Evolutionary conservation across 2,113 vertebrate species (phyloP), one percentile per base, ranked within the genome.

Genomic region (Delphinapterus leucas): DNA sequence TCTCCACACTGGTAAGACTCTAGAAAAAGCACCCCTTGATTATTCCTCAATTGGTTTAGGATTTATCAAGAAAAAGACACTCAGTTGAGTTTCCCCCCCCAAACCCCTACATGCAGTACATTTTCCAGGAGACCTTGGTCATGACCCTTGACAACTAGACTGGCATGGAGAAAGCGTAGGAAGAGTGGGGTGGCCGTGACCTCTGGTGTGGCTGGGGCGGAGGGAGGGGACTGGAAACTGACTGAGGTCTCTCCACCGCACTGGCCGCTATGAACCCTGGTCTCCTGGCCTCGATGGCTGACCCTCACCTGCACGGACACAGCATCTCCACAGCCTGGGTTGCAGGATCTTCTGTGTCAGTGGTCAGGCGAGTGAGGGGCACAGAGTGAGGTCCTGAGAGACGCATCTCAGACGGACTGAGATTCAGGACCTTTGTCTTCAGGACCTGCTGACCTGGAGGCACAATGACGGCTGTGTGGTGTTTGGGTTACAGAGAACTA

Each of bases 381-480:
- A 21, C 47, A 47, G 73, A 31, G 41, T 47, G 26, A 31, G 8
- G 41, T 31, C 41, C 26, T 47, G 0, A 60, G n/a, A 58, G 20
- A n/a, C 0, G 28, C 11, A 0, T 12, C 44, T 76, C 44, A 4
- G n/a, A 9, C 3, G 2, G 6, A 28, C 21, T 28, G 47, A 53
- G 33, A 31, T n/a, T 28, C 8, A 26, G 21, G 31, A 53, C 15
- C 53, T 53, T 53, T 53, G 53, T 53, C 53, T 53, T 18, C 53
- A 53, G 53, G 53, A 53, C 53, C 53, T 18, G 53, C 53, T 17
- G 53, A 58, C 61, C 8, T 31, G 18, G 18, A 41, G 47, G 3
- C 1, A 21, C 58, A 33, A 1, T 1, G 47, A 18, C 13, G 25
- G 26, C 31, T 2, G 0, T 21, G 12, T 0, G 0, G 0, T 9